phyloP scores from a whole-genome alignment of 2,888 invertebrate species.

The Cerastis rubricosa region DNA sequence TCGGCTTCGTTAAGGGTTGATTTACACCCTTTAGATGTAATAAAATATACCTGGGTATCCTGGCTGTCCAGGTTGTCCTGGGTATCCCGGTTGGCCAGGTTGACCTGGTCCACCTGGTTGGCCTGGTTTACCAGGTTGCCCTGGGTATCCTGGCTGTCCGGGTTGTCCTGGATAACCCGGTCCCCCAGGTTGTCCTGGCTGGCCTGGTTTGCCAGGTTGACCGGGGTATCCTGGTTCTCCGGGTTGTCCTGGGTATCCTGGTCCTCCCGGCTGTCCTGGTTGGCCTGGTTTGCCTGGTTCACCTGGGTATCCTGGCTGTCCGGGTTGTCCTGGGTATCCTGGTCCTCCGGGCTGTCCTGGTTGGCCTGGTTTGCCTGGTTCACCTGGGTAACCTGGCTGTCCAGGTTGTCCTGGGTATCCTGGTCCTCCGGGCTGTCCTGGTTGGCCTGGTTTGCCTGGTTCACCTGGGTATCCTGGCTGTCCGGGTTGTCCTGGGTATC shows the following conservation, averaged over 20 bases:
- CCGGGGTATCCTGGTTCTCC: slow-evolving; percentile 52
- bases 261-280: slow-evolving; percentile 66
- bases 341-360: slow-evolving; percentile 81
- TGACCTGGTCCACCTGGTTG: slow-evolving; percentile 68
- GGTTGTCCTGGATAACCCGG: slow-evolving; percentile 58
- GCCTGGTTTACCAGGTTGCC: neutral
- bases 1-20: no score
- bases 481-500: slow-evolving; percentile 24
- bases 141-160: slow-evolving; percentile 63
- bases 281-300: slow-evolving; percentile 58
- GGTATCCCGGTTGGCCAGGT: slow-evolving; percentile 77
- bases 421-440: neutral
- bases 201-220: slow-evolving; percentile 78
- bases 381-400: neutral
- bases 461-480: slow-evolving; percentile 22
- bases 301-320: slow-evolving; percentile 64
- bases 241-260: slow-evolving; percentile 64
- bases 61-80: slow-evolving; percentile 56
- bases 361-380: neutral
- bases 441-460: neutral
- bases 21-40: no score
- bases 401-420: neutral
- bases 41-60: slow-evolving; percentile 50
- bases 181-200: slow-evolving; percentile 78
- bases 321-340: slow-evolving; percentile 58